Conservation (phyloP, 2,113 vertebrate genomes). For the Leptobrachium ailaonicum region DNA sequence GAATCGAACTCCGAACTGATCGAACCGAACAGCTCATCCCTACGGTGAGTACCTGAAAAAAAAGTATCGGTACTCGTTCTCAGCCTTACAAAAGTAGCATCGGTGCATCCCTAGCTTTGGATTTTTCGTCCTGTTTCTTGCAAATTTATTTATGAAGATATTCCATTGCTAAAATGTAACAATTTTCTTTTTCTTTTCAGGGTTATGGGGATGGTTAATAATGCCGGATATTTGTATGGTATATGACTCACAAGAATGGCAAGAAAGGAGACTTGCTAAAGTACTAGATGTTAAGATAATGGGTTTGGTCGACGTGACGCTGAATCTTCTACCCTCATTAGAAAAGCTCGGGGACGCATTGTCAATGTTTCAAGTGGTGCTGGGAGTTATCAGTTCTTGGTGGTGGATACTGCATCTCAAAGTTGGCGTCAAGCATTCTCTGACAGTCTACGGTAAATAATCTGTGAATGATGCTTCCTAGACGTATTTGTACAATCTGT, state of each 20-base stretch:
- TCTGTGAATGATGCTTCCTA: too few relatives aligned
- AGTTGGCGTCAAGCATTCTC: conserved; percentile 66
- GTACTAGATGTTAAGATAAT: conserved; percentile 67
- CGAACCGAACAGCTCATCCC: too few relatives aligned
- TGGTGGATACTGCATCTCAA: conserved; percentile 62
- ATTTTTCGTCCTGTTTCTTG: too few relatives aligned
- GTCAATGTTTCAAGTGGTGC: conserved; percentile 61
- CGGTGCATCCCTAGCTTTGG: too few relatives aligned
- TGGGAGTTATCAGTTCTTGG: conserved; percentile 55
- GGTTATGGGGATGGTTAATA: conserved; percentile 66
- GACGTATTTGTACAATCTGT: too few relatives aligned
- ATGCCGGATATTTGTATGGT: conserved; percentile 47
- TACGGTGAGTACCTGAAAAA: too few relatives aligned
- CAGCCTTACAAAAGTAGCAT: too few relatives aligned
- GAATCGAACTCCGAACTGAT: too few relatives aligned
- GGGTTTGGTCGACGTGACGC: conserved; percentile 58
- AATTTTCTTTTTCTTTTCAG: conserved; percentile 52
- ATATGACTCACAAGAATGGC: conserved; percentile 58
- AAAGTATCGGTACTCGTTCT: too few relatives aligned
- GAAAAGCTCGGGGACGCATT: conserved; percentile 60
- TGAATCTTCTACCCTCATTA: conserved; percentile 64
- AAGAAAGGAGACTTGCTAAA: conserved; percentile 68
- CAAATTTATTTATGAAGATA: too few relatives aligned
- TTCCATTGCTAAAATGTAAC: too few relatives aligned
- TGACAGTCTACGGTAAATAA: conserved; percentile 61